These are phyloP conservation scores for Atrichornis clamosus DNA, from an alignment of 2,113 vertebrate genomes.

Conservation along the genomic window DNA sequence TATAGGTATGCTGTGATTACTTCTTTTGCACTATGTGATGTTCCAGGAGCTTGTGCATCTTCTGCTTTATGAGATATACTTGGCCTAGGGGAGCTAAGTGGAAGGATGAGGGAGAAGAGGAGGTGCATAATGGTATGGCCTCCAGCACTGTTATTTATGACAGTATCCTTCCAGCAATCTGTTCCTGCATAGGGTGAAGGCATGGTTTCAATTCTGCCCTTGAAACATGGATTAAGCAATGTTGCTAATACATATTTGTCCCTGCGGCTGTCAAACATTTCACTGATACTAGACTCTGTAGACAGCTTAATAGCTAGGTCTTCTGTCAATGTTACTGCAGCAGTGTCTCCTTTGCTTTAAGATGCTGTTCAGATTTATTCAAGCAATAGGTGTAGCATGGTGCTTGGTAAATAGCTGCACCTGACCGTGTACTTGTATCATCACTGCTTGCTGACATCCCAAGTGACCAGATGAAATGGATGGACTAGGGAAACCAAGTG, in stretches of 20 bases:
- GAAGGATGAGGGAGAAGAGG: conserved; percentile 60
- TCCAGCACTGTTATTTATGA: conserved; percentile 68
- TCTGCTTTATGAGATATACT: conserved; percentile 63
- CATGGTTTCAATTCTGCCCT: conserved; percentile 76
- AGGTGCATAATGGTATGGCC: conserved; percentile 46
- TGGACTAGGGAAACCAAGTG: not conserved
- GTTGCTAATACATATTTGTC: conserved; percentile 74
- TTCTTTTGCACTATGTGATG: conserved; percentile 57
- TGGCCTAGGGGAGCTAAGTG: conserved; percentile 57
- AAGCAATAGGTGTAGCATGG: conserved; percentile 69
- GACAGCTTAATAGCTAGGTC: conserved; percentile 79
- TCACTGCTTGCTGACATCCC: conserved; percentile 39
- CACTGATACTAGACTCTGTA: conserved; percentile 73
- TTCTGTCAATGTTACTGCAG: conserved; percentile 73
- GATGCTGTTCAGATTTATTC: conserved; percentile 69
- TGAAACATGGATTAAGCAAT: conserved; percentile 77
- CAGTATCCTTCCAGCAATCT: conserved; percentile 66
- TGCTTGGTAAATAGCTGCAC: conserved; percentile 70
- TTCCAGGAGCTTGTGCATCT: conserved; percentile 60
- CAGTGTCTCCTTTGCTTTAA: conserved; percentile 69
- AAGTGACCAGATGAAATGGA: conserved; percentile 48
- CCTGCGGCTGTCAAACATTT: conserved; percentile 77
- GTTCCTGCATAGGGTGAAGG: conserved; percentile 59
- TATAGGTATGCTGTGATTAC: conserved; percentile 36
- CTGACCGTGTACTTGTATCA: conserved; percentile 59